Evolutionary conservation across 2,113 vertebrate genomes (phyloP).

Genomic region (Crotalus tigris): DNA sequence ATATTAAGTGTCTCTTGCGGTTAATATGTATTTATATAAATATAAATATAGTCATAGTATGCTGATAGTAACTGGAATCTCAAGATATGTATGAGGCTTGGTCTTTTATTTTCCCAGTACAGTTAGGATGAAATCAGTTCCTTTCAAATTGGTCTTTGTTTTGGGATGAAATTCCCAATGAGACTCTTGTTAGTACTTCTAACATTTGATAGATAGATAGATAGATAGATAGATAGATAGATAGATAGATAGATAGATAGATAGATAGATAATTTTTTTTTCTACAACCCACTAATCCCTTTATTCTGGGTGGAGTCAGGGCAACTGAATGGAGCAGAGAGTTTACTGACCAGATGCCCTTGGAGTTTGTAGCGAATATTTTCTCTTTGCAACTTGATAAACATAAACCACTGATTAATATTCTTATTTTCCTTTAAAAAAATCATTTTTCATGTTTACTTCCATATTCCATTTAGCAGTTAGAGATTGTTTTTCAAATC

Average conservation of each 20-base stretch:
- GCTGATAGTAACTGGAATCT: not conserved
- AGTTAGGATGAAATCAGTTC: not conserved
- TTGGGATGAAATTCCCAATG: not conserved
- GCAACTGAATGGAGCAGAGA: too few species aligned
- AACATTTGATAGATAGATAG: not conserved
- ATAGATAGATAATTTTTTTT: not conserved
- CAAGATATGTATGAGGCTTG: not conserved
- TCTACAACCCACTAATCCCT: too few species aligned
- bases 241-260: too few species aligned
- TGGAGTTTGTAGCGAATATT: not conserved
- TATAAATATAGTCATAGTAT: not conserved
- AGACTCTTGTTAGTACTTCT: not conserved
- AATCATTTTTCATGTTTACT: not conserved
- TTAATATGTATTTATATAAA: not conserved
- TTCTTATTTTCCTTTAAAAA: not conserved
- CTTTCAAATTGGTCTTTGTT: not conserved
- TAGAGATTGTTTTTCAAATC: not conserved
- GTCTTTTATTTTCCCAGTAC: not conserved
- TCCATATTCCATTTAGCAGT: not conserved
- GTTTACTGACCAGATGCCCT: not conserved
- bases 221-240: not conserved
- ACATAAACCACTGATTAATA: not conserved
- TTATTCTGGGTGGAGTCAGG: too few species aligned
- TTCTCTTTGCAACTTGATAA: not conserved
- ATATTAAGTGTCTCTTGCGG: not conserved